Evolutionary conservation across 2,797 vertebrate species (phyloP), one percentile per base, ranked within the genome.

Genomic region (Microctenopoma steveboyesi): DNA sequence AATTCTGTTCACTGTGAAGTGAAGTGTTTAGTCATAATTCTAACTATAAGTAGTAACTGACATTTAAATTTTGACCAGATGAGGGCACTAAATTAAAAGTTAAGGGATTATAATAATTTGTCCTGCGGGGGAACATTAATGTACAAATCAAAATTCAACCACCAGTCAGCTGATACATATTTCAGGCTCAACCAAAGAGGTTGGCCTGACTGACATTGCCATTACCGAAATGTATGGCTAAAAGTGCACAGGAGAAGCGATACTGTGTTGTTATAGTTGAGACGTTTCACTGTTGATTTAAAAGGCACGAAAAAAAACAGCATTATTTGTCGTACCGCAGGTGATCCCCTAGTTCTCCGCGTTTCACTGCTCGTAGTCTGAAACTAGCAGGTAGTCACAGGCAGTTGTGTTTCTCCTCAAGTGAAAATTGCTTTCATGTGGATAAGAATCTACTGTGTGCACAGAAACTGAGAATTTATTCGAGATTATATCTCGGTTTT

Each of bases 401-500:
- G 52, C 74, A 16, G 62, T 68, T 81, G 78, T 82, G 70, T 71
- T 83, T 79, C 69, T 64, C 75, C 71, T 70, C 39, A 30, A 57
- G 63, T 43, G 46, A 79, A 83, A 78, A 67, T 77, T 28, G 57
- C 64, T 84, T 86, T 83, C 42, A 74, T 80, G 71, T 72, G 82
- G 81, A 86, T 86, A 78, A 64, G 76, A 84, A 82, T 84, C 82
- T 77, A 9, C 61, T 7, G 73, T 83, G 74, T 28, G 76, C 71
- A 75, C 74, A 82, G 52, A 73, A 66, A 66, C 62, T 47, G 22
- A n/a, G 60, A 60, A 69, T 86, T 82, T 83, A 66, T 67, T 83
- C 78, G 59, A 76, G 81, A 86, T 85, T 65, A 49, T 45, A 84
- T 87, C 77, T 71, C 30, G 71, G 75, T 83, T 22, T 87, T 83